Base-by-base conservation (phyloP, 2,797 vertebrate species). In the Gambusia yucatana region DNA sequence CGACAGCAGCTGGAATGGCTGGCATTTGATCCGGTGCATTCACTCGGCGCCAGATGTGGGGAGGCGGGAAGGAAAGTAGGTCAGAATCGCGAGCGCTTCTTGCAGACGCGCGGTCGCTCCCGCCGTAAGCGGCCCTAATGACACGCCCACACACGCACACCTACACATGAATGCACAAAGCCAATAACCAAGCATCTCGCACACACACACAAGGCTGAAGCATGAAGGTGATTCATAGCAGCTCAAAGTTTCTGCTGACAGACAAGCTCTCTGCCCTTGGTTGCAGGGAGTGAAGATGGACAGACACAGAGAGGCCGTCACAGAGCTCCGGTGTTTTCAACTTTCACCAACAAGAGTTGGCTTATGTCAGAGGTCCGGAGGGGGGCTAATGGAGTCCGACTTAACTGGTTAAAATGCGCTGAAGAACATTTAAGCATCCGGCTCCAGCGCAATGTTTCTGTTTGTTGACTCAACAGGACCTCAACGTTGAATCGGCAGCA, bases 21-120 rank as follows among this genome's bases (percentile, higher is more conserved):
- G 85, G 87, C 87, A 94, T 92, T 87, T 86, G 81, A 93, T 95
- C 85, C 83, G 84, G 82, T 90, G 89, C 72, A 82, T 85, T 93
- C 82, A 73, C 82, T 84, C 59, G 72, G 85, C 83, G 85, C 91
- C 94, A 94, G 94, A 95, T 94, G 94, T 91, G 92, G 88, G 83
- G 75, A 91, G 89, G 88, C 82, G 76, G 79, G 90, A 90, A 79
- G 57, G 85, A 94, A 96, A 96, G 94, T 96, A 95, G 94, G 95
- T 96, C 94, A 96, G 88, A 82, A 78, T 87, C 93, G 87, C 84
- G 90, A 89, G 90, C 59, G 91, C 87, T 84, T 86, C 86, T 78
- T 69, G 67, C 86, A 88, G 86, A 85, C 25, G 70, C 85, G 79
- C 80, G 80, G 82, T 77, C 76, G 88, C 82, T 82, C 57, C 84